A percentile compares a stretch with the other conserved stretches of the same genome.
Conservation (phyloP, 2,113 vertebrate genomes). For the Uria lomvia region DNA sequence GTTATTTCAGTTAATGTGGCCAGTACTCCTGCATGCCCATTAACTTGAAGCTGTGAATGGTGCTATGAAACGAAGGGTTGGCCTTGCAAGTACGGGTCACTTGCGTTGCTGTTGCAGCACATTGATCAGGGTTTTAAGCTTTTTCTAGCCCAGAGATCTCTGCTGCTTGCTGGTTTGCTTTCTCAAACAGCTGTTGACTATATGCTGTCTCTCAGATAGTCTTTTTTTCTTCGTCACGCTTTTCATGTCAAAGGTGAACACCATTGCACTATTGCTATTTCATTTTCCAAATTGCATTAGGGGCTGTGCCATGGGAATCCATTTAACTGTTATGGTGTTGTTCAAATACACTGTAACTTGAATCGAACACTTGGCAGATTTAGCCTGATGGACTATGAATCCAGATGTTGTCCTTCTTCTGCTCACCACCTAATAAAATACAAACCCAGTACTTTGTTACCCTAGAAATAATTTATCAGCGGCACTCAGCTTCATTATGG, state of each 20-base stretch:
- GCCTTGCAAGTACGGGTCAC: background rate
- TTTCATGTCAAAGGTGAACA: constrained; percentile 13
- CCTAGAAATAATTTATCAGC: background rate
- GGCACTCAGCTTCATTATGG: background rate
- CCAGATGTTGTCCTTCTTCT: constrained; percentile 39
- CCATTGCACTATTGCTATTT: background rate
- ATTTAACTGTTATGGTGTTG: background rate
- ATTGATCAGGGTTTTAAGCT: background rate
- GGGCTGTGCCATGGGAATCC: background rate
- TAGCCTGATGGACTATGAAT: background rate
- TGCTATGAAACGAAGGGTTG: background rate
- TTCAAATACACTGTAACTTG: background rate
- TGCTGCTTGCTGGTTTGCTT: background rate
- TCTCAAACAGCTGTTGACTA: background rate
- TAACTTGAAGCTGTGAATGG: background rate
- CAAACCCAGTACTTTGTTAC: background rate
- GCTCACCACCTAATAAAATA: constrained; percentile 37
- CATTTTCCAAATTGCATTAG: background rate
- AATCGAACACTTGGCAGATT: background rate
- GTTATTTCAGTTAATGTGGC: background rate
- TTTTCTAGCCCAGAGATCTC: background rate
- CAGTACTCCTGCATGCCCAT: background rate
- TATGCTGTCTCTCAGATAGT: background rate
- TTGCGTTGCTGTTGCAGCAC: background rate
- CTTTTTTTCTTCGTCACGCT: background rate